Evolutionary conservation across 2,113 vertebrate species (phyloP), one percentile per base, ranked within the genome.

Genomic region (Colius striatus): DNA sequence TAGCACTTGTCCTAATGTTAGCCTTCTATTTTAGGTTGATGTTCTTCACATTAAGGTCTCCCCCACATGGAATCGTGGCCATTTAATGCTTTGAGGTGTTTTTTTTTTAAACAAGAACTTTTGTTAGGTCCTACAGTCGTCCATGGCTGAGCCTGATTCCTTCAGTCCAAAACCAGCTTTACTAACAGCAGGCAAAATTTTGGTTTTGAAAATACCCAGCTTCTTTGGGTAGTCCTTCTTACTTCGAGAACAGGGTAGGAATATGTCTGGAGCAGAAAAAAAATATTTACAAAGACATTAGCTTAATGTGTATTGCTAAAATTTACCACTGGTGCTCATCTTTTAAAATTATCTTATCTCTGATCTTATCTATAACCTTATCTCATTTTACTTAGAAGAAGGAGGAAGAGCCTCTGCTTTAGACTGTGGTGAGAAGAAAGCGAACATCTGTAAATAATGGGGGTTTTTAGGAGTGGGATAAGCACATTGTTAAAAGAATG

Each of bases 401-500:
- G 26, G 23, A 92, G 61, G 48, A 85, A 75, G 47, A 88, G 23
- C 58, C 79, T 86, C n/a, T 6, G 1, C 65, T 92, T 65, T n/a
- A 32, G 76, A 83, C 61, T 84, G 68, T 53, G 30, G 43, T 74
- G 65, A 78, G 83, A 84, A 82, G 73, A 94, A 60, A 90, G 45
- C 29, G 79, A 97, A 96, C 90, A 94, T 95, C 94, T 96, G 93
- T 90, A 96, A 93, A 92, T 89, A 94, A 92, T 94, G 93, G 50
- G 10, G 34, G 23, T 47, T 65, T 67, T 80, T 84, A 67, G 63
- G 53, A 84, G 62, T 78, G 29, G 93, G 85, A 87, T 96, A 94
- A 96, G 93, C 92, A 96, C 93, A 86, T 95, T 94, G 87, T 96
- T 96, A 96, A 95, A 95, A 94, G 91, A 95, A 96, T 92, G 83